phyloP scores from a whole-genome alignment of 2,113 vertebrate genomes.

The Mormyrus lacerda region DNA sequence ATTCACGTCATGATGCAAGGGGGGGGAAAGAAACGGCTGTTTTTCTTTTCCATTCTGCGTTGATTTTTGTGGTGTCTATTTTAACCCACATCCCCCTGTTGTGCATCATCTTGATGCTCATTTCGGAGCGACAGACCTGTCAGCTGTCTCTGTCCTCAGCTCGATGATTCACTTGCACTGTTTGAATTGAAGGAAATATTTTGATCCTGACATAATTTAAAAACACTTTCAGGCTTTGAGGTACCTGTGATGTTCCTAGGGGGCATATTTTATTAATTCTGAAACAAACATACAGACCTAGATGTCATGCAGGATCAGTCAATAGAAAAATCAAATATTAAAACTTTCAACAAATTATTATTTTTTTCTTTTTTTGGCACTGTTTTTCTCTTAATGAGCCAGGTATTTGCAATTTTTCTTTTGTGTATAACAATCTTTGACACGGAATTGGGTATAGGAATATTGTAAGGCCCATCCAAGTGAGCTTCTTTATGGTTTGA shows the following conservation, averaged over 20 bases:
- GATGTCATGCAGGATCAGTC: conserved; percentile 64
- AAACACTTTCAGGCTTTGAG: conserved; percentile 62
- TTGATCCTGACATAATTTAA: conserved; percentile 57
- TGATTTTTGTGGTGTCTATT: background rate
- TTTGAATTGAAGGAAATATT: conserved; percentile 34
- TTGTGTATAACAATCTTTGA: conserved; percentile 47
- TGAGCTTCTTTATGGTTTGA: conserved; percentile 33
- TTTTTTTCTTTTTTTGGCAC: conserved; percentile 59
- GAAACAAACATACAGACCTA: conserved; percentile 51
- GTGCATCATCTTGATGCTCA: background rate
- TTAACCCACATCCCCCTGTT: background rate
- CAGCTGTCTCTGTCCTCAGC: background rate
- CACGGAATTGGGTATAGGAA: conserved; percentile 14
- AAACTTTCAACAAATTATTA: conserved; percentile 48
- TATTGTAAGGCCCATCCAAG: background rate
- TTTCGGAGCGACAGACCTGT: background rate
- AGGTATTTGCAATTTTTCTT: conserved; percentile 41
- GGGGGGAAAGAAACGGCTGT: background rate
- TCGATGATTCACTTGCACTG: conserved; percentile 5
- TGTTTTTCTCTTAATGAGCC: conserved; percentile 51
- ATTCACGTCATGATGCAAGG: background rate
- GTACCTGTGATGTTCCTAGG: conserved; percentile 46
- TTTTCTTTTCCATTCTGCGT: background rate
- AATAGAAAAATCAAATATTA: conserved; percentile 50
- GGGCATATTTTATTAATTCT: conserved; percentile 61